Evolutionary conservation across 2,797 vertebrate species (phyloP), one percentile per base, ranked within the genome.

Genomic region (Falco cherrug): DNA sequence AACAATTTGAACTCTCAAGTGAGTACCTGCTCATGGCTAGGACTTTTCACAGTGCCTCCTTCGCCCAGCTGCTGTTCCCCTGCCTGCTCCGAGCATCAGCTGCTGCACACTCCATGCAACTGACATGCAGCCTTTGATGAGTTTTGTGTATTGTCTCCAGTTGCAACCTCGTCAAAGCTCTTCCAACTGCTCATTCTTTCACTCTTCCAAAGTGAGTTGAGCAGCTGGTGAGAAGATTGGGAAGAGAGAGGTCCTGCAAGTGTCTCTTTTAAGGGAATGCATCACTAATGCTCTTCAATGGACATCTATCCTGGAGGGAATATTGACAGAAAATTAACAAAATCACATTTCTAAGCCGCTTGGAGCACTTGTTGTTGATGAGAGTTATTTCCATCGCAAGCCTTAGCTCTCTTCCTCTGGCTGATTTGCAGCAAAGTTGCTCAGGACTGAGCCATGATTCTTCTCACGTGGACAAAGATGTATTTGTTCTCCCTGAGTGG

Each of bases 11-110:
- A 60, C 80, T 78, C 91, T 37, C 83, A 95, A 31, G 91, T 75
- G 67, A 89, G 65, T 85, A 21, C 81, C 93, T 94, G 95, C 92
- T 94, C 70, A 65, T 87, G 41, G 12, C 80, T 86, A 84, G 87
- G 90, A 80, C 56, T 41, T 95, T 93, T 51, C 94, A 76, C 92
- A 95, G 93, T 83, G 87, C 87, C 69, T 85, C 54, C 41, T 18
- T 50, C 41, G 41, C 73, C 73, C 69, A n/a, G 1, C 24, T 59
- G 71, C 89, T 43, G 22, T 87, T 96, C 88, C 61, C 16, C 9
- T 29, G 65, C 78, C 41, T 82, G 50, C 39, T 91, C 60, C 6
- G 39, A 97, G 97, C 95, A 82, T 51, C 75, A 48, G 50, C 79
- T 93, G 21, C 68, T 90, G 51, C 79, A 47, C 31, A 22, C 61